Conservation (phyloP, 2,888 invertebrate species). For the Nesidiocoris tenuis region DNA sequence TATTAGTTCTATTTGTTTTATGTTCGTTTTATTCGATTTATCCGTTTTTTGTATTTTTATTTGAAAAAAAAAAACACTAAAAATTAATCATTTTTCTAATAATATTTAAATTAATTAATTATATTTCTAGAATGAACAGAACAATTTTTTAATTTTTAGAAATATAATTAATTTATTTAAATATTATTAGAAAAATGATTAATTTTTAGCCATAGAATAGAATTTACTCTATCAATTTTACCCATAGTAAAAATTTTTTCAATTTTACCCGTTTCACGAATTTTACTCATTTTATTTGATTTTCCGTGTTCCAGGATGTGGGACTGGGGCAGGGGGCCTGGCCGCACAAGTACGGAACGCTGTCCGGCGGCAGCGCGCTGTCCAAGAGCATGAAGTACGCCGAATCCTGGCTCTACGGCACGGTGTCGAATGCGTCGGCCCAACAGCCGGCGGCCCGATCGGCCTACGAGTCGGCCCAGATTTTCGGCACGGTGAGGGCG, state of each 20-base stretch:
- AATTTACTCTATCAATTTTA: not conserved
- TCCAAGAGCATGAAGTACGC: conserved; percentile 83
- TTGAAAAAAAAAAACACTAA: too few species aligned
- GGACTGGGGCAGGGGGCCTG: conserved; percentile 43
- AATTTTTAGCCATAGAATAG: not conserved
- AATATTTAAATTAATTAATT: too few species aligned
- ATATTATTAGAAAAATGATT: not conserved
- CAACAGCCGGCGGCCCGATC: conserved; percentile 58
- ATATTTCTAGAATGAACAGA: too few species aligned
- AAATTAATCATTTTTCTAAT: too few species aligned
- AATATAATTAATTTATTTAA: not conserved
- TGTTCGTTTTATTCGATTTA: too few species aligned
- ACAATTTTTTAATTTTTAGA: not conserved
- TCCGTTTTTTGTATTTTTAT: too few species aligned
- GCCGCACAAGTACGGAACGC: conserved; percentile 52
- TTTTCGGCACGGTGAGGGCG: conserved; percentile 45
- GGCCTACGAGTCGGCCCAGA: conserved; percentile 47
- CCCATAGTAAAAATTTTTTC: too few species aligned
- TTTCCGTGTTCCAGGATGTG: conserved; percentile 42
- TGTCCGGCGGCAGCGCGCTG: conserved; percentile 65
- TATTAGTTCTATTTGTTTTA: too few species aligned
- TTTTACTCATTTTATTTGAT: not conserved
- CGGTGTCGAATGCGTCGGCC: conserved; percentile 57
- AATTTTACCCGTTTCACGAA: not conserved
- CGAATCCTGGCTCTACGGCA: conserved; percentile 82